These are phyloP conservation scores for Dryomyza anilis DNA, from an alignment of 2,888 invertebrate genomes.

Conservation along the genomic window DNA sequence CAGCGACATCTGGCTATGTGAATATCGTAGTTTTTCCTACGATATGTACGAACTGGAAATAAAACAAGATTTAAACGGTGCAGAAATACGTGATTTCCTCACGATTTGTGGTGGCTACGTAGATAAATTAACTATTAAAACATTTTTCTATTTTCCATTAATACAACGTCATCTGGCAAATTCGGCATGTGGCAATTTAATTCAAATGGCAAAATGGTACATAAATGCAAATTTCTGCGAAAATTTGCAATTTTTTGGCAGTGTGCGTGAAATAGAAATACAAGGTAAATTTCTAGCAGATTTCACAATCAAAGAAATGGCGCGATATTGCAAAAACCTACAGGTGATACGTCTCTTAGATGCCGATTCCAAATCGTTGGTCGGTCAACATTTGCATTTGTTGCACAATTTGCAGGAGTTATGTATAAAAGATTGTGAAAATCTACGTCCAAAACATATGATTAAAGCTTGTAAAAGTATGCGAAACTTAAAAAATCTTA, in stretches of 20 bases:
- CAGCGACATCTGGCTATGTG: slow-evolving; percentile 18
- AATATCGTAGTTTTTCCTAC: slow-evolving; percentile 16
- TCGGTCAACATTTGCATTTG: slow-evolving; percentile 32
- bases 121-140: slow-evolving; percentile 14
- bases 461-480: slow-evolving; percentile 13
- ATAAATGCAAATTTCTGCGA: slow-evolving; percentile 34
- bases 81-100: slow-evolving; percentile 26
- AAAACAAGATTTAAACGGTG: neutral
- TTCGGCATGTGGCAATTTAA: slow-evolving; percentile 24
- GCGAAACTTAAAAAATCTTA: slow-evolving; percentile 22
- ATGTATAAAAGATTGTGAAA: slow-evolving; percentile 33
- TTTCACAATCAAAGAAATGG: slow-evolving; percentile 31
- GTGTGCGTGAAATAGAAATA: slow-evolving; percentile 28
- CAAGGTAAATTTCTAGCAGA: slow-evolving; percentile 36
- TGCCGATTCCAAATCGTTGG: slow-evolving; percentile 31
- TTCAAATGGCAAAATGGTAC: slow-evolving; percentile 33
- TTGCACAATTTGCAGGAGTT: slow-evolving; percentile 32
- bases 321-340: slow-evolving; percentile 32
- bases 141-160: slow-evolving; percentile 15
- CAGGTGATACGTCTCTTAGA: slow-evolving; percentile 31
- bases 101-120: slow-evolving; percentile 19
- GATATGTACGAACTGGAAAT: slow-evolving; percentile 19
- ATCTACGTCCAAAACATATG: slow-evolving; percentile 29
- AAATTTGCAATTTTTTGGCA: slow-evolving; percentile 33
- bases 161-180: slow-evolving; percentile 18